Conservation (phyloP, 2,888 invertebrate genomes). For the Lampropteryx suffumata region DNA sequence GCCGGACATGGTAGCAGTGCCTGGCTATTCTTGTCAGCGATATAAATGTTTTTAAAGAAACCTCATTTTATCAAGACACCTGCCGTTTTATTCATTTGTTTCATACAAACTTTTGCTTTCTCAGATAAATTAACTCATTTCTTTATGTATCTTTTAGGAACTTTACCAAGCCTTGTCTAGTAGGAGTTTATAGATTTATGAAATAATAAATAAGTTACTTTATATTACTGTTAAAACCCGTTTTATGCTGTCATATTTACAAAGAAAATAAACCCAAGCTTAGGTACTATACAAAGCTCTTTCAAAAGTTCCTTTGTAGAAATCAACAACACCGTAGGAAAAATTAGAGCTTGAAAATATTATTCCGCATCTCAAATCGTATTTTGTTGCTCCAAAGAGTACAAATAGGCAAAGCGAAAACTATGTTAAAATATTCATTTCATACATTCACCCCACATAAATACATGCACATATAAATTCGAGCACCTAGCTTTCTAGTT, state of each 20-base stretch:
- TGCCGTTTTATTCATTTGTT: too few relatives aligned
- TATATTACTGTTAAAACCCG: too few relatives aligned
- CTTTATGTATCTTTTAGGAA: too few relatives aligned
- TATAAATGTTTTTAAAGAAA: too few relatives aligned
- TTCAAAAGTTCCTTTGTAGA: not conserved
- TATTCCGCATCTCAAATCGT: conserved; percentile 17
- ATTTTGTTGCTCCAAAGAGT: conserved; percentile 22
- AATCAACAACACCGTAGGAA: not conserved
- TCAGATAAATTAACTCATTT: too few relatives aligned
- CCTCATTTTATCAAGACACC: not conserved
- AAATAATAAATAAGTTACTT: too few relatives aligned
- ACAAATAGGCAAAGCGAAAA: conserved; percentile 33
- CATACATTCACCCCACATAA: conserved; percentile 30
- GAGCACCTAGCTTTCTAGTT: conserved; percentile 7
- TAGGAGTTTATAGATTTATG: too few relatives aligned
- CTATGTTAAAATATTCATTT: conserved; percentile 41
- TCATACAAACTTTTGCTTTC: too few relatives aligned
- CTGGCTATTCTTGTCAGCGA: conserved; percentile 10
- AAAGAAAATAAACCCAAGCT: too few relatives aligned
- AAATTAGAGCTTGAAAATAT: conserved; percentile 8
- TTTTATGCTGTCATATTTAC: not conserved
- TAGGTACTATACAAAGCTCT: too few relatives aligned
- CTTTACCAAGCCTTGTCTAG: too few relatives aligned
- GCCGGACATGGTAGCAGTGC: conserved; percentile 5
- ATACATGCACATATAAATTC: conserved; percentile 36